Evolutionary conservation across 2,113 vertebrate genomes (phyloP).

Genomic region (Notothenia rossii): DNA sequence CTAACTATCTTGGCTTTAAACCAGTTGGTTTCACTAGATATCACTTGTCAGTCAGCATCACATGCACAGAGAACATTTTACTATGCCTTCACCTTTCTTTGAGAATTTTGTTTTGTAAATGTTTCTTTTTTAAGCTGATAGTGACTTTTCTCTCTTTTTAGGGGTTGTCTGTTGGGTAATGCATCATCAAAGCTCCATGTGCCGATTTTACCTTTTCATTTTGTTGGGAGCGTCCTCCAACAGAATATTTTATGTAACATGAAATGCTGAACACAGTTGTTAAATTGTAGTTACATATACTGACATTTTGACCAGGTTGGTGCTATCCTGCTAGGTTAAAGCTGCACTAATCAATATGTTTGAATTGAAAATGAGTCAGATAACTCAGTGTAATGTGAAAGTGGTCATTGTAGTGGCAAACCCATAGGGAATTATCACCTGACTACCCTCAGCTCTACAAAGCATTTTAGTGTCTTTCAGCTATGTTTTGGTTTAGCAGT

Average conservation of each 20-base stretch:
- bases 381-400: not conserved
- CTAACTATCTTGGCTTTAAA: not conserved
- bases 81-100: not conserved
- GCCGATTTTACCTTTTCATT: not conserved
- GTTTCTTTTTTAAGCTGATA: too few relatives aligned
- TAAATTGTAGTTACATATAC: not conserved
- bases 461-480: too few relatives aligned
- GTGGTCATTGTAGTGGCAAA: not conserved
- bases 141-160: too few relatives aligned
- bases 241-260: not conserved
- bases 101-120: too few relatives aligned
- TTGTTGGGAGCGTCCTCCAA: not conserved
- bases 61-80: not conserved
- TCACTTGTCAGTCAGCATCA: not conserved
- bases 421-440: too few relatives aligned
- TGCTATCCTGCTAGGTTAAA: not conserved
- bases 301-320: not conserved
- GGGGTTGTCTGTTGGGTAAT: too few relatives aligned
- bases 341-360: not conserved
- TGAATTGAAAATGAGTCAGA: not conserved
- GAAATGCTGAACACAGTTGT: not conserved
- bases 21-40: not conserved
- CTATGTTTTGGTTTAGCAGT: too few relatives aligned
- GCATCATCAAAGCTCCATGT: not conserved
- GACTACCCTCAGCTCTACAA: too few relatives aligned